phyloP scores from a whole-genome alignment of 2,113 vertebrate species.

The Plectropomus leopardus region DNA sequence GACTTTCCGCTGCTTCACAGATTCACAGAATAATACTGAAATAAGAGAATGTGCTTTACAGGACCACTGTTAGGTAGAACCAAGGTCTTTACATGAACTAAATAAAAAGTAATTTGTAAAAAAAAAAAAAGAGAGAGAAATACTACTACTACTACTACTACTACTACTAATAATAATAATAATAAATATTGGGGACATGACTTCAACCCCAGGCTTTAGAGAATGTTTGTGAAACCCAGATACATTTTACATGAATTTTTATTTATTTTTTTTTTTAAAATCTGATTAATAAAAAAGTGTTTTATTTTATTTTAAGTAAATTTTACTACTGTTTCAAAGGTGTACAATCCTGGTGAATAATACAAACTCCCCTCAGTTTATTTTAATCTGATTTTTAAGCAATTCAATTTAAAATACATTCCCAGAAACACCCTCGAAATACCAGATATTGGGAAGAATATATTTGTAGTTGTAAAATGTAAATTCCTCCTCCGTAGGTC shows the following conservation, averaged over 20 bases:
- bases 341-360: neutral
- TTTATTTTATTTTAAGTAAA: no score
- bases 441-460: neutral
- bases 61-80: neutral
- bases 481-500: neutral
- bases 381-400: neutral
- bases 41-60: neutral
- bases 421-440: neutral
- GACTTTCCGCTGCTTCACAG: conserved; percentile 14
- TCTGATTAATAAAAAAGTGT: no score
- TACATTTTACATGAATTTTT: no score
- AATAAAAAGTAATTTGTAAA: neutral
- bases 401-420: neutral
- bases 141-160: no score
- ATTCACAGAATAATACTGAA: neutral
- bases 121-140: neutral
- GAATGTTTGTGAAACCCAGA: neutral
- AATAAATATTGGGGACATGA: no score
- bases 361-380: no score
- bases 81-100: neutral
- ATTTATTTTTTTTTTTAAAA: no score
- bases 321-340: neutral
- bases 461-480: neutral
- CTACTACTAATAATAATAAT: no score
- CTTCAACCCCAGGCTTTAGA: neutral